Evolutionary conservation across 1,140 invertebrate species (phyloP).

Genomic region (Antheraea pernyi): DNA sequence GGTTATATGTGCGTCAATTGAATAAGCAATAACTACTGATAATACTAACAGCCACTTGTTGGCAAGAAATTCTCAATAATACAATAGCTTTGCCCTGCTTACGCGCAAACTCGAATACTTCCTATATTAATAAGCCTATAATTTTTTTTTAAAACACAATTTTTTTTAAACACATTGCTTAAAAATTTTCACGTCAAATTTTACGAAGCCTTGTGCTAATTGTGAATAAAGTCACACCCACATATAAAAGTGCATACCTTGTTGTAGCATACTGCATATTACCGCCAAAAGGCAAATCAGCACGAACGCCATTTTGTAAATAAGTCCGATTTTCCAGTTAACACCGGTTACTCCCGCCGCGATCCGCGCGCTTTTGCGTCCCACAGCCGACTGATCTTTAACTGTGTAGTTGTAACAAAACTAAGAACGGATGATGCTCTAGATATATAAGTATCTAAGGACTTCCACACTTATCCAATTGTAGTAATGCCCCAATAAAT

Average conservation of each 20-base stretch:
- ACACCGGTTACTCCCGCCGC: slow-evolving; percentile 43
- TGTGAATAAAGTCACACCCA: neutral
- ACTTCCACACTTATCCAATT: slow-evolving; percentile 59
- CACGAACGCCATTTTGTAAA: slow-evolving; percentile 46
- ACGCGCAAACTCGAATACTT: too few relatives aligned
- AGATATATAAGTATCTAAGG: neutral
- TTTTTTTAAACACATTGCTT: too few relatives aligned
- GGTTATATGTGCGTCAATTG: too few relatives aligned
- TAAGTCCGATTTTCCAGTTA: slow-evolving; percentile 18
- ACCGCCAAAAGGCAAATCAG: slow-evolving; percentile 56
- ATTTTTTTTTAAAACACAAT: too few relatives aligned
- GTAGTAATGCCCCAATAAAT: slow-evolving; percentile 47
- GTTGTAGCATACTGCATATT: slow-evolving; percentile 61
- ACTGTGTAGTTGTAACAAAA: slow-evolving; percentile 34
- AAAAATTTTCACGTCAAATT: too few relatives aligned
- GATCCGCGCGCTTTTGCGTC: slow-evolving; percentile 36
- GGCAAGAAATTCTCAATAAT: too few relatives aligned
- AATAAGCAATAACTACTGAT: too few relatives aligned
- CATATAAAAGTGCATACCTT: slow-evolving; percentile 47
- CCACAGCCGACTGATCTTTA: slow-evolving; percentile 36
- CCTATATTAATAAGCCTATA: too few relatives aligned
- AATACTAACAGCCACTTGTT: too few relatives aligned
- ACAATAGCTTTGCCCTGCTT: too few relatives aligned
- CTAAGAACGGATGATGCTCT: slow-evolving; percentile 12
- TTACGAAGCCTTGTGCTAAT: too few relatives aligned